Base-by-base conservation (phyloP, 1,140 invertebrate genomes). In the Protaetia brevitarsis region DNA sequence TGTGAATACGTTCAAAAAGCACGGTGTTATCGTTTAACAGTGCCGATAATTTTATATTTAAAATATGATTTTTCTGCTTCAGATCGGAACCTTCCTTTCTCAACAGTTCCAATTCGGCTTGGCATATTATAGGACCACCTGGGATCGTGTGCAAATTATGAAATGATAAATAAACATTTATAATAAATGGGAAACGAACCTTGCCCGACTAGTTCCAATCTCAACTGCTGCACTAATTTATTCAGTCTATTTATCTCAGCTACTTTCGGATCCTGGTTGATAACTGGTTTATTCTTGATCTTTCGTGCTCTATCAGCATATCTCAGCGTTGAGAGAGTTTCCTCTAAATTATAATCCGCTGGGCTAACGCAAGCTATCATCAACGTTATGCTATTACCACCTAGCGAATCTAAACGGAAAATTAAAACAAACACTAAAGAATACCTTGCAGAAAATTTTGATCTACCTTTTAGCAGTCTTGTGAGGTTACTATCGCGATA, bases 281-380 rank as follows among this genome's bases (percentile, higher is more conserved):
- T 86, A 30, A 96, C 86, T 0, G 94, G 94, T 74, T 96, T 96
- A 76, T 97, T 97, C 69, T 95, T 95, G n/a, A 97, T 96, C 75
- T 90, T 89, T 3, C 90, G 82, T 0, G 94, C 94, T 29, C 94
- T 83, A 76, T 96, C 93, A 0, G 95, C 94, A 81, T 97, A 97
- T 13, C 94, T 85, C 8, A 97, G 78, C 0, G 95, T 95, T 64
- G 92, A 95, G 0, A 96, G 73, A 0, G 93, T 94, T 79, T 98
- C 95, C 61, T 95, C 91, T 63, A 92, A 79, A 79, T 96, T 96
- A 61, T 90, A 90, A 77, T 94, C 89, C 4, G 94, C 92, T 0
- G 95, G 95, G 78, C 93, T 95, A 0, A 96, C 88, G 79, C 95
- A 97, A 2, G 94, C 95, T 58, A 97, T 90, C 94, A 97, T 97